Percentiles rank a stretch among this genome's conserved stretches.
These are phyloP conservation scores for Heteromormyrus szaboi DNA, from an alignment of 2,797 vertebrate species.

Conservation along the genomic window DNA sequence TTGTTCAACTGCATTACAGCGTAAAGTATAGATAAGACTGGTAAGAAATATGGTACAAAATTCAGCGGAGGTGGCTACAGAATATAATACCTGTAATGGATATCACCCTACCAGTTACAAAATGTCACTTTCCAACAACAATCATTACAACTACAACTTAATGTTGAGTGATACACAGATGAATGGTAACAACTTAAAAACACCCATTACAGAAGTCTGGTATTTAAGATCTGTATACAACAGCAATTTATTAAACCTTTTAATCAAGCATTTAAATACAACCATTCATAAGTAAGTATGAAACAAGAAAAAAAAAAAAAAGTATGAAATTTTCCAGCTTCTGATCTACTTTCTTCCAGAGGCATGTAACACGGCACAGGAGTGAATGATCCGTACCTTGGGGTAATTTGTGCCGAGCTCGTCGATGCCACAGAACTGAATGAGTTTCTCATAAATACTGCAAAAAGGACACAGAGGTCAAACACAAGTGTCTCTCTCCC, in stretches of 20 bases:
- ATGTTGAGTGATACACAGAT: neutral
- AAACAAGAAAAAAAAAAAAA: neutral
- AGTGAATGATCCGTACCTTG: slow-evolving; percentile 57
- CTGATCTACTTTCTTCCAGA: neutral
- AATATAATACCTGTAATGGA: neutral
- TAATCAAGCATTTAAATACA: neutral
- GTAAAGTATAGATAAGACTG: neutral
- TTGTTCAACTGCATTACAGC: neutral
- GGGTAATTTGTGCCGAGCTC: slow-evolving; percentile 97
- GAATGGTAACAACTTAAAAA: neutral
- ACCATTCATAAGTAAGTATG: neutral
- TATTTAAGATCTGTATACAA: neutral
- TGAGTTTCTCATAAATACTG: slow-evolving; percentile 96
- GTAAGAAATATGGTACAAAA: neutral
- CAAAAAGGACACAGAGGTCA: neutral
- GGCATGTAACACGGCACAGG: neutral
- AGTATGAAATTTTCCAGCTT: neutral
- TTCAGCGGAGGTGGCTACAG: neutral
- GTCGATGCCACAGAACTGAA: slow-evolving; percentile 93
- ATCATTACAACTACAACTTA: neutral
- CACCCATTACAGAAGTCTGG: neutral
- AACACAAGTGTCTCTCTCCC: neutral
- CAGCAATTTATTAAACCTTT: neutral
- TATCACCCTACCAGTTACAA: neutral
- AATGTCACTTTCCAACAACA: neutral